Evolutionary conservation across 2,888 invertebrate species (phyloP).

Genomic region (Nebria salina): DNA sequence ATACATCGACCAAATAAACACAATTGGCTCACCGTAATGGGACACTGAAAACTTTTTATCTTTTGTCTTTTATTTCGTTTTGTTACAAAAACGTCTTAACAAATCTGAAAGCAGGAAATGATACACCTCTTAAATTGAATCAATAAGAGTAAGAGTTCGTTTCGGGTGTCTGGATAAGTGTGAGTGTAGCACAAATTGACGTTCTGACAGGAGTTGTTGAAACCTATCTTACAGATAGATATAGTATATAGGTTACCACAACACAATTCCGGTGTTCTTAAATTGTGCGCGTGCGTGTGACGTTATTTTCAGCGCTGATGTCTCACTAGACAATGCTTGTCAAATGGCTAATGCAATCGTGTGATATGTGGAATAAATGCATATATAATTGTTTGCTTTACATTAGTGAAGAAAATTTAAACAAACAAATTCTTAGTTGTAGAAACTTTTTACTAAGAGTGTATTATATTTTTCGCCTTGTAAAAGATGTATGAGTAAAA

Average conservation of each 20-base stretch:
- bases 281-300: neutral
- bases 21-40: neutral
- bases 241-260: neutral
- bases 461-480: too few species aligned
- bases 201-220: slow-evolving; percentile 49
- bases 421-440: too few species aligned
- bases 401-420: too few species aligned
- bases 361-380: neutral
- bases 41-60: slow-evolving; percentile 28
- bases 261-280: neutral
- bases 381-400: neutral
- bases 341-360: neutral
- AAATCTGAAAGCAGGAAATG: slow-evolving; percentile 36
- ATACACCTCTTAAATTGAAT: slow-evolving; percentile 49
- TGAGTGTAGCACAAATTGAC: slow-evolving; percentile 49
- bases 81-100: slow-evolving; percentile 12
- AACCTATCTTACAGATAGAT: slow-evolving; percentile 10
- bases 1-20: neutral
- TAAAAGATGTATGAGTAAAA: too few species aligned
- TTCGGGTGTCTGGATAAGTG: slow-evolving; percentile 24
- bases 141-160: slow-evolving; percentile 47
- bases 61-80: neutral
- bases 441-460: too few species aligned
- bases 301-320: neutral
- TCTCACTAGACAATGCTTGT: neutral